Percentiles rank a stretch among this genome's conserved stretches.
Conservation (phyloP, 2,888 invertebrate species). For the Escarpia spicata region DNA sequence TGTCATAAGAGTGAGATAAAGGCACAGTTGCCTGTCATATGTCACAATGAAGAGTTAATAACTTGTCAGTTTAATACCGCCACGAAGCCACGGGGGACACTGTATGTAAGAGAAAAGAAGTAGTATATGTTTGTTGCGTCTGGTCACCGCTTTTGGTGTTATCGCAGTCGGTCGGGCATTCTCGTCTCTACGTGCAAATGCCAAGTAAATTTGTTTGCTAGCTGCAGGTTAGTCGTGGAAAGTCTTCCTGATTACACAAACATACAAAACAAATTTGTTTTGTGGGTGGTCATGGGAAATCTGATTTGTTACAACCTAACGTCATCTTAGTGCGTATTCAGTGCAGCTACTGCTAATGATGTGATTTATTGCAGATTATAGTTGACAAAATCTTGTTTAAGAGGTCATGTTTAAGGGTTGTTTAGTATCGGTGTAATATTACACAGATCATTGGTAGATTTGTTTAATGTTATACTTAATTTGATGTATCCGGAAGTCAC, state of each 20-base stretch:
- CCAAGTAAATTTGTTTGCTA: background rate
- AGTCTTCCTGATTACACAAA: background rate
- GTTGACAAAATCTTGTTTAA: background rate
- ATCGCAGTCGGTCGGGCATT: background rate
- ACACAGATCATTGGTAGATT: conserved; percentile 14
- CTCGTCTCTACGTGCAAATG: background rate
- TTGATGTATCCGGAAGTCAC: background rate
- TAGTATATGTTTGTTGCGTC: background rate
- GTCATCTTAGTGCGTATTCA: background rate
- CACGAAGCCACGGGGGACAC: background rate
- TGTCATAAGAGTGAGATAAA: conserved; percentile 12
- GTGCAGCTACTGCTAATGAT: background rate
- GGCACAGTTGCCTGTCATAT: background rate
- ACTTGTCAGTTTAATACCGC: background rate
- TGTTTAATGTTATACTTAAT: background rate
- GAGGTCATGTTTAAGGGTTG: background rate
- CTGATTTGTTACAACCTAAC: background rate
- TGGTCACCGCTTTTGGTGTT: background rate
- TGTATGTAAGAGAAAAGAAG: background rate
- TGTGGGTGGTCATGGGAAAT: background rate
- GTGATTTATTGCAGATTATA: background rate
- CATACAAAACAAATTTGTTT: background rate
- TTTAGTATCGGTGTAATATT: background rate
- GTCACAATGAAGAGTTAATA: background rate
- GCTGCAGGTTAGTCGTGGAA: background rate